Percentiles rank a stretch among this genome's conserved stretches.
Conservation (phyloP, 2,113 vertebrate species). For the Channa argus region DNA sequence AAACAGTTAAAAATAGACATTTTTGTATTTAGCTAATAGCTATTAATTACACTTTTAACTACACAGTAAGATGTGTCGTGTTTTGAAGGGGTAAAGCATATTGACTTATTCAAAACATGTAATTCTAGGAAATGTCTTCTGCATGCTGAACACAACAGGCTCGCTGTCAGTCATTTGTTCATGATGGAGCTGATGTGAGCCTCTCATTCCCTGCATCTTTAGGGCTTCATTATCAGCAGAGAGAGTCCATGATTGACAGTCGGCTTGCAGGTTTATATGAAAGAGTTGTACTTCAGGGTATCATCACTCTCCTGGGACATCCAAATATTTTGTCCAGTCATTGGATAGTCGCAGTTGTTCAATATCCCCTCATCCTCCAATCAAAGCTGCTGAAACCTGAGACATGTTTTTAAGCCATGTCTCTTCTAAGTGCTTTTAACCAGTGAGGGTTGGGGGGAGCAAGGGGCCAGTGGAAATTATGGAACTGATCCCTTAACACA, state of each 20-base stretch:
- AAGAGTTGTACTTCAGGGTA: neutral
- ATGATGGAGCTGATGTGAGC: too few relatives aligned
- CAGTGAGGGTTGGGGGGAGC: constrained; percentile 17
- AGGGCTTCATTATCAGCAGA: too few relatives aligned
- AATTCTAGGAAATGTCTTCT: too few relatives aligned
- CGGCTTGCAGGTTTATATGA: neutral
- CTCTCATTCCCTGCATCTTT: too few relatives aligned
- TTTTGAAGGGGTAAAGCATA: too few relatives aligned
- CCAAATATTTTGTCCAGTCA: constrained; percentile 13
- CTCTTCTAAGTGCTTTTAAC: constrained; percentile 72
- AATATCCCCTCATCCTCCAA: constrained; percentile 34
- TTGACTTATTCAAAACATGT: too few relatives aligned
- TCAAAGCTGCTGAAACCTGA: constrained; percentile 77
- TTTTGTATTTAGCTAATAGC: too few relatives aligned
- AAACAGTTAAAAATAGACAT: too few relatives aligned
- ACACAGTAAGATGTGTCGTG: too few relatives aligned
- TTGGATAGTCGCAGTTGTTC: neutral
- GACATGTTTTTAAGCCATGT: constrained; percentile 71
- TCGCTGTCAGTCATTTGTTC: too few relatives aligned
- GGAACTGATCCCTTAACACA: constrained; percentile 7
- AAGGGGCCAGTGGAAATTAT: neutral
- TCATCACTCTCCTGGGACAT: neutral
- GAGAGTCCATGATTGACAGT: constrained; percentile 60
- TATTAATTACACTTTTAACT: too few relatives aligned
- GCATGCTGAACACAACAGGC: too few relatives aligned